Evolutionary conservation across 2,797 vertebrate genomes (phyloP).

Genomic region (Phataginus tetradactyla): DNA sequence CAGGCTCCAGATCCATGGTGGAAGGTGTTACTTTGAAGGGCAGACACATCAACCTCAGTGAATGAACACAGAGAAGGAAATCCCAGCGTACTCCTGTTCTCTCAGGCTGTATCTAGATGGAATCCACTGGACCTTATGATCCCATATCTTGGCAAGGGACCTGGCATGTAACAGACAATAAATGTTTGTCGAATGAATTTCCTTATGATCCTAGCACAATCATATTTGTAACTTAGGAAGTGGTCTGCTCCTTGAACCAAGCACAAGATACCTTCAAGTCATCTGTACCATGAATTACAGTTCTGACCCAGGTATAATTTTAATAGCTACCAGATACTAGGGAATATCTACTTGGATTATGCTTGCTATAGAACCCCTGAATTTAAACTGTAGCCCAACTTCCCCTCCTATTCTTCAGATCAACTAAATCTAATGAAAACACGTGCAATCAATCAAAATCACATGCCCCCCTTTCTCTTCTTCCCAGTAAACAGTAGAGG

Average conservation of each 20-base stretch:
- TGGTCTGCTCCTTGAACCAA: constrained; percentile 4
- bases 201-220: background rate
- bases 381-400: background rate
- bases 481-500: background rate
- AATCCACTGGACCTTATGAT: background rate
- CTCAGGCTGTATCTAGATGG: background rate
- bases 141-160: background rate
- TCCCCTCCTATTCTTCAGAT: background rate
- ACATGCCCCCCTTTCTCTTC: background rate
- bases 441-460: constrained; percentile 7
- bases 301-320: constrained; percentile 6
- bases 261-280: background rate
- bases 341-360: background rate
- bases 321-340: background rate
- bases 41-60: background rate
- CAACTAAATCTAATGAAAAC: constrained; percentile 30
- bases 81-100: background rate
- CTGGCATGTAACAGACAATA: background rate
- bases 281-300: background rate
- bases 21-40: background rate
- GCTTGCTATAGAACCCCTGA: background rate
- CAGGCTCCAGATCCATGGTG: background rate
- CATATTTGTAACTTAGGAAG: constrained; percentile 17
- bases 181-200: constrained; percentile 16
- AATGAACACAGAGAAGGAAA: background rate